A percentile compares a stretch with the other conserved stretches of the same genome.
phyloP scores from a whole-genome alignment of 2,113 vertebrate species.

The Sardina pilchardus region DNA sequence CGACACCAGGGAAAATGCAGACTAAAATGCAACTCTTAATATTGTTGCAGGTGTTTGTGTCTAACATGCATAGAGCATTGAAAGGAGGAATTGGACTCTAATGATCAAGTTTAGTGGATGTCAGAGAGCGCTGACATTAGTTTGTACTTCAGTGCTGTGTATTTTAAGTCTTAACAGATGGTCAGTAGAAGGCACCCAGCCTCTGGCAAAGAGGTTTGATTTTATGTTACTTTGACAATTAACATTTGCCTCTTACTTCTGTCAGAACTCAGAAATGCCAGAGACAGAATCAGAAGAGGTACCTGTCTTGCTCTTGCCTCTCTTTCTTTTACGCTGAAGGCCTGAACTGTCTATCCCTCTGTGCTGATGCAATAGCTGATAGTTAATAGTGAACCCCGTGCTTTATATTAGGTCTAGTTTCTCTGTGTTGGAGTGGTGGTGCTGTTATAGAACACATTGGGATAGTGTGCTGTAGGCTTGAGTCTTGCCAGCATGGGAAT shows the following conservation, averaged over 20 bases:
- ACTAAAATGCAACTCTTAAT: neutral
- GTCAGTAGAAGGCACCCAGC: neutral
- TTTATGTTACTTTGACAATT: neutral
- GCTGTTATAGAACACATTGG: neutral
- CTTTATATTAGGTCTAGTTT: neutral
- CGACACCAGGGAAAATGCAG: neutral
- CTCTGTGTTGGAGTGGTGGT: neutral
- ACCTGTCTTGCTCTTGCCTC: conserved; percentile 3
- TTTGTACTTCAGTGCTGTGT: neutral
- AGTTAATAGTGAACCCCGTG: too few species aligned
- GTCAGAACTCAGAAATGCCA: conserved; percentile 15
- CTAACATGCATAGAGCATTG: neutral
- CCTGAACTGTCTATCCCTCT: neutral
- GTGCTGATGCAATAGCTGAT: neutral
- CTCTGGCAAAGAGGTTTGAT: neutral
- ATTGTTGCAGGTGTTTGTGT: neutral
- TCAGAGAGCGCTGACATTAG: neutral
- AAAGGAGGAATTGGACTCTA: neutral
- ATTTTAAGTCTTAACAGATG: neutral
- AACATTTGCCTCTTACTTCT: conserved; percentile 15
- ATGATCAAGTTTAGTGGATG: neutral
- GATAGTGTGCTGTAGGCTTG: neutral
- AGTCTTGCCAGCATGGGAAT: neutral
- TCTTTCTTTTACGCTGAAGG: too few species aligned
- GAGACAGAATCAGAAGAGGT: conserved; percentile 28